Evolutionary conservation across 2,797 vertebrate species (phyloP), one percentile per base, ranked within the genome.

Genomic region (Hylomyscus alleni): DNA sequence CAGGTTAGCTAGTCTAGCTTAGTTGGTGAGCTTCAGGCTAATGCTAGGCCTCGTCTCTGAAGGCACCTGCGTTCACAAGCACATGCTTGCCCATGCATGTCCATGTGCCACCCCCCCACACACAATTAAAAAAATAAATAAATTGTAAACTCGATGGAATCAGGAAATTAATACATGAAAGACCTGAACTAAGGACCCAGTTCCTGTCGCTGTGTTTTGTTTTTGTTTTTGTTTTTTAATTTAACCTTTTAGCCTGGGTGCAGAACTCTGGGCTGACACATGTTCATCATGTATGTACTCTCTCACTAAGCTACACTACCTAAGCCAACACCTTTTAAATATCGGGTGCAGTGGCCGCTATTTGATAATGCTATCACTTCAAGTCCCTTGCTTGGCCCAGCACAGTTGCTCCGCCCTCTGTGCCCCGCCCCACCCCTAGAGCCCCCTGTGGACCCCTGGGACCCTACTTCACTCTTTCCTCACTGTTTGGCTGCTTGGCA

Each of bases 401-500:
- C 76, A 52, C 22, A 19, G 44, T 11, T 37, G 50, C 10, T 13
- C 40, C 1, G 3, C 40, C 62, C 13, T 26, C 29, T 86, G 13
- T 47, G 4, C 5, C 31, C 29, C 29, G 0, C 20, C 56, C 56
- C 20, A 8, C 56, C 22, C 37, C 17, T 10, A n/a, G 44, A 44
- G 44, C 44, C 1, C 3, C 13, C 47, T 0, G 2, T 20, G 26
- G n/a, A 47, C 37, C 10, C 0, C 22, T 8, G 73, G 65, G 4
- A 2, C 0, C 12, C 22, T 17, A 44, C 13, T 10, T 85, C 8
- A 34, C 0, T 3, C 47, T 34, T 62, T 69, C 83, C 20, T 56
- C 56, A n/a, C 44, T 62, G 24, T 69, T 69, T 76, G 56, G 54
- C 37, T 31, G 15, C 29, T 93, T 93, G 80, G n/a, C 97, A 98